These are phyloP conservation scores for Dicranocentrus wangi DNA, from an alignment of 2,888 invertebrate species.

Conservation along the genomic window DNA sequence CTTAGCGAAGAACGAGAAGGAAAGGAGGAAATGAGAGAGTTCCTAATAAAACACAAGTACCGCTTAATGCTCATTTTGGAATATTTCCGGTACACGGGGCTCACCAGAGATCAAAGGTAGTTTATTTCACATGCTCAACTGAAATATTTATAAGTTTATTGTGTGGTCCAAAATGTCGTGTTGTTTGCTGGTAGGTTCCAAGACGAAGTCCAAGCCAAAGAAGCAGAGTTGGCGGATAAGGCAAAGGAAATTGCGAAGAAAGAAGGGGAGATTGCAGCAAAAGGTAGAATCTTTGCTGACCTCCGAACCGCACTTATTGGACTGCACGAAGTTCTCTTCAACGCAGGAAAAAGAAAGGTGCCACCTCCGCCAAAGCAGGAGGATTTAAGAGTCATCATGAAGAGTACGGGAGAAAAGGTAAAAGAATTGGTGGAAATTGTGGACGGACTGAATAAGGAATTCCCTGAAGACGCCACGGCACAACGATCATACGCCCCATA, in stretches of 20 bases:
- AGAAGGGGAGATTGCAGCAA: background rate
- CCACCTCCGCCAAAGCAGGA: background rate
- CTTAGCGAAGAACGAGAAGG: constrained; percentile 1
- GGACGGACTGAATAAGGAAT: background rate
- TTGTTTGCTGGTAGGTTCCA: too few relatives aligned
- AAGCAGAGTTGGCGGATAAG: background rate
- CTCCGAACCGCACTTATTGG: constrained; percentile 17
- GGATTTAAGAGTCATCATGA: constrained; percentile 12
- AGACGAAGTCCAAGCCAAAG: too few relatives aligned
- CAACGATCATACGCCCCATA: constrained; percentile 13
- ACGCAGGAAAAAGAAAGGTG: constrained; percentile 30
- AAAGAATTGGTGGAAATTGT: background rate
- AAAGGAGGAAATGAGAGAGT: constrained; percentile 26
- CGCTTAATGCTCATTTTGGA: constrained; percentile 24
- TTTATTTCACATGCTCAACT: too few relatives aligned
- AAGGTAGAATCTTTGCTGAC: constrained; percentile 9
- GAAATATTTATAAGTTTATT: too few relatives aligned
- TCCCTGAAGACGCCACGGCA: background rate
- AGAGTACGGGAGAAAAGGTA: constrained; percentile 5
- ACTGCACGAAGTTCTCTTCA: constrained; percentile 19
- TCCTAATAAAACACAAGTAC: constrained; percentile 32
- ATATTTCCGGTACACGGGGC: constrained; percentile 37
- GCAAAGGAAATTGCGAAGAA: background rate
- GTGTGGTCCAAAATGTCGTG: too few relatives aligned
- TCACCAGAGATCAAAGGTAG: too few relatives aligned